Base-by-base conservation (phyloP, 2,888 invertebrate genomes). In the Iselma pallidipennis region DNA sequence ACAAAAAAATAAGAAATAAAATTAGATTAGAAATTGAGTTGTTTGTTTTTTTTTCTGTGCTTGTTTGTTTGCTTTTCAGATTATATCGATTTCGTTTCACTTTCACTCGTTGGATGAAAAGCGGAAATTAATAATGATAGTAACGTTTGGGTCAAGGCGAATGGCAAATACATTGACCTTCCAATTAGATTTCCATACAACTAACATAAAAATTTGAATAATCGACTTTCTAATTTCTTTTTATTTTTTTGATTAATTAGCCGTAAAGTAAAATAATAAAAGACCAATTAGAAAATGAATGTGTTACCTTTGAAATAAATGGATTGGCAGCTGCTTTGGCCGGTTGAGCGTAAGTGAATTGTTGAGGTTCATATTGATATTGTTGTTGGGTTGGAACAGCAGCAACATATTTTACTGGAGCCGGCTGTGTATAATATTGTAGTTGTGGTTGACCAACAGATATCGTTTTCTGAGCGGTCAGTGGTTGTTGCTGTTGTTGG, bases 281-380 rank as follows among this genome's bases (percentile, higher is more conserved):
- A n/a, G n/a, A n/a, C 49, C 55, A 33, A 57, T 28, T 57, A 55
- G 58, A 57, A 59, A 50, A n/a, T n/a, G n/a, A n/a, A n/a, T n/a
- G n/a, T n/a, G n/a, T 61, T 61, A 52, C 66, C 61, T 50, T 66
- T 58, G 33, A 48, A 65, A 59, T 59, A 42, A 62, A 62, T 31
- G 66, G 61, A 7, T 64, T 54, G 14, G 65, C 61, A 60, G 55
- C 59, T 63, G 57, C 55, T 52, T 58, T 59, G 33, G 61, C 53
- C 25, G 67, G 70, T 19, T 57, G 63, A 45, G 67, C 42, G 21
- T 67, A 73, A 16, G 69, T 58, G 25, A 68, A 55, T 63, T 69
- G 67, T 61, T 70, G 71, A 26, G 66, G 49, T 54, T 71, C 62
- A 12, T 58, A 50, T 50, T 72, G 67, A 52, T 70, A 70, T 55